Base-by-base conservation (phyloP, 1,140 invertebrate species). In the Linepithema humile region DNA sequence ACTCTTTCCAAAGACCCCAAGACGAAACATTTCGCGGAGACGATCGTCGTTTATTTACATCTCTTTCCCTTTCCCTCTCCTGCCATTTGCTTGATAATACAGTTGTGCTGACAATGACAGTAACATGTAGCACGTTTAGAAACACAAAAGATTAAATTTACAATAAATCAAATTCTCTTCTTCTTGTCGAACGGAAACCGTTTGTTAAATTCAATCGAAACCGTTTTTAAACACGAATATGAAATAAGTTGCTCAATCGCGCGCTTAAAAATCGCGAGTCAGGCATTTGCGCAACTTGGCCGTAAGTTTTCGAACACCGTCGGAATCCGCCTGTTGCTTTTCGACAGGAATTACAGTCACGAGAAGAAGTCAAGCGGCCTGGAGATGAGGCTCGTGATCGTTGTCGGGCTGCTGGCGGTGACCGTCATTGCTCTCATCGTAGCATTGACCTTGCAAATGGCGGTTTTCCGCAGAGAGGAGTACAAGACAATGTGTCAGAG, bases 401-500 rank as follows among this genome's bases (percentile, higher is more conserved):
- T 94, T 35, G 91, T 93, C 0, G 93, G 92, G 48, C 77, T 94
- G 55, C 87, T 94, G 38, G 89, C 89, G 29, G 90, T 94, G 5
- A 92, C 93, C 60, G 93, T 94, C 87, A 92, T 94, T 85, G 93
- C 93, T 15, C 87, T 94, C 40, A 88, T 93, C 6, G 89, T 91
- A 29, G 93, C 93, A 57, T 69, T 94, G 69, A 91, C 91, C 45
- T 89, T 94, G 59, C 94, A 94, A 80, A 92, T 92, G 85, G 88
- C 90, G 12, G 86, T 92, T 53, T 94, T 93, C 85, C 87, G 89
- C 20, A 92, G 90, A 38, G 82, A 91, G 29, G 92, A 93, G 73
- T 92, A 94, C 87, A 92, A 91, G 83, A 92, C 94, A 86, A 93
- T 93, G 92, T 94, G 94, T 67, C 94, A 94, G 84, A 94, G 85